These are phyloP conservation scores for Ischnus inquisitorius DNA, from an alignment of 2,888 invertebrate species.

Conservation along the genomic window DNA sequence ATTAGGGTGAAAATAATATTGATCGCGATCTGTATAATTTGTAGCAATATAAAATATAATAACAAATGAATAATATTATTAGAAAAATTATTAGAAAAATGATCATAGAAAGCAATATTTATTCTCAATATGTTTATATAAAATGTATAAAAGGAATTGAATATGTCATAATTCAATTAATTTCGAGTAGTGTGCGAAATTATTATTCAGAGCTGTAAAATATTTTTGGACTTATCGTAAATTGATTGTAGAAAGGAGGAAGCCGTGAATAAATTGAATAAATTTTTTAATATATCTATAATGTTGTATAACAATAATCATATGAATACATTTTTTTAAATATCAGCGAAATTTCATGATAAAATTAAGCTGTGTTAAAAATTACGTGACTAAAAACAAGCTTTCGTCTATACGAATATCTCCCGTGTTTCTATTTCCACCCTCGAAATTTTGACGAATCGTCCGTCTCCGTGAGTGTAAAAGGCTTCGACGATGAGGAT, in stretches of 20 bases:
- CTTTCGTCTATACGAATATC: background rate
- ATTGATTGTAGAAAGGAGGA: no score
- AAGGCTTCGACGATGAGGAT: conserved; percentile 19
- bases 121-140: background rate
- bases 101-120: background rate
- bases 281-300: background rate
- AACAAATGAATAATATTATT: background rate
- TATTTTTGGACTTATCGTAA: no score
- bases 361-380: background rate
- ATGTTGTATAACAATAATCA: background rate
- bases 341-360: background rate
- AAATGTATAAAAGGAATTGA: no score
- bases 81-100: background rate
- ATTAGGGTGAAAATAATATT: background rate
- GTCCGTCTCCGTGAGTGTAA: background rate
- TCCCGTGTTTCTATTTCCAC: background rate
- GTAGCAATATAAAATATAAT: background rate
- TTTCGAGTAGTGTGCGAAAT: no score
- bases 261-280: no score
- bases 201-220: no score
- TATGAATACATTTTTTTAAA: background rate
- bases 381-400: background rate
- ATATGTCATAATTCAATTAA: no score
- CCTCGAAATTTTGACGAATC: conserved; percentile 9
- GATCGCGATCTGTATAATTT: background rate